Evolutionary conservation across 2,888 invertebrate species (phyloP), one percentile per base, ranked within the genome.

Genomic region (Apocheima hispidaria): DNA sequence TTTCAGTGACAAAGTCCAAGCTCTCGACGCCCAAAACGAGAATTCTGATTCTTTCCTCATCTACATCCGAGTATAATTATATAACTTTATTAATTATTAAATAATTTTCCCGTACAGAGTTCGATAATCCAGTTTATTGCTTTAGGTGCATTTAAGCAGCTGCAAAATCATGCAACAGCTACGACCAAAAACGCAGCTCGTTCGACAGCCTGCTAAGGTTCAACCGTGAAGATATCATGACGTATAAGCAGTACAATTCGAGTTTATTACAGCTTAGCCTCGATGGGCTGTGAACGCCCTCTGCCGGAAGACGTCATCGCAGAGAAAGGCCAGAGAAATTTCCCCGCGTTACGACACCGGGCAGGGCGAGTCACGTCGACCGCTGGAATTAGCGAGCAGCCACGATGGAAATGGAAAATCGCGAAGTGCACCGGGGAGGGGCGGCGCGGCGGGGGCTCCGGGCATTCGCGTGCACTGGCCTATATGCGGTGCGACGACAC

Each of bases 401-500:
- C 81, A 76, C 79, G 83, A 81, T 90, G 90, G 83, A 90, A 91
- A 90, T 91, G 90, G 90, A 90, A 91, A 91, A 91, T 88, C 84
- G 90, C 90, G 85, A 87, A 84, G 86, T 87, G 86, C 86, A 85
- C 74, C 79, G 76, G 75, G 73, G 80, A 69, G 66, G 75, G 73
- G 72, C 78, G 63, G 50, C 70, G 62, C 68, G 67, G 63, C 71
- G 73, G 75, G 80, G 81, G 78, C 79, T 67, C 70, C 85, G 90
- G 90, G 84, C 88, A 89, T 89, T 90, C 87, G 90, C 92, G 92
- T 92, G 92, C 92, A 92, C 86, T 92, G 92, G 89, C 92, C 92
- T 92, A 92, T 92, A 92, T 92, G 92, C 92, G 90, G 92, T 92
- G 84, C 92, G 92, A 91, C 92, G 92, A 92, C 92, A 83, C 80